Conservation (phyloP, 2,797 vertebrate species). For the Acrocephalus scirpaceus region DNA sequence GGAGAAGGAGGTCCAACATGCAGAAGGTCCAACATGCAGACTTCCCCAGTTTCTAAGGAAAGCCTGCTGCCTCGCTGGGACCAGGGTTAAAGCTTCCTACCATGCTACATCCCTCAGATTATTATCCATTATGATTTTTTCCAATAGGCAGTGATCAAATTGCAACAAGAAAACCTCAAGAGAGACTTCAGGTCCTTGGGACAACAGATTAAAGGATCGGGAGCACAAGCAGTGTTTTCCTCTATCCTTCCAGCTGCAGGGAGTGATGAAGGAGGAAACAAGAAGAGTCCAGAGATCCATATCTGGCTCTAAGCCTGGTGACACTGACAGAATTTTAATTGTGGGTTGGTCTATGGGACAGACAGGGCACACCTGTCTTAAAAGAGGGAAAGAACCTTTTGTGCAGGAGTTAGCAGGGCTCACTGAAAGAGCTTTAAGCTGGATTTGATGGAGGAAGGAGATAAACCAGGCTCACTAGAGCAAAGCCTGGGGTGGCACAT, state of each 20-base stretch:
- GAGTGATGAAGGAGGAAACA: background rate
- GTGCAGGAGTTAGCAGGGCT: background rate
- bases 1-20: background rate
- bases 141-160: background rate
- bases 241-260: background rate
- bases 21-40: background rate
- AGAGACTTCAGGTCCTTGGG: background rate
- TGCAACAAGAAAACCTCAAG: background rate
- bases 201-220: background rate
- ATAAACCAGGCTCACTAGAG: background rate
- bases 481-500: rapidly evolving
- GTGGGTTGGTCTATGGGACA: background rate
- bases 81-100: background rate
- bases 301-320: background rate
- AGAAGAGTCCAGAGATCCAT: background rate
- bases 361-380: background rate
- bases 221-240: background rate
- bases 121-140: background rate
- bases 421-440: background rate
- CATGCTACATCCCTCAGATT: rapidly evolving
- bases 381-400: background rate
- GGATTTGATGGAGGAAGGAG: background rate
- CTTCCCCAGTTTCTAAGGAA: background rate
- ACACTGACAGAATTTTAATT: background rate
- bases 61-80: background rate